Evolutionary conservation across 2,113 vertebrate species (phyloP).

Genomic region (Megaceryle maxima): DNA sequence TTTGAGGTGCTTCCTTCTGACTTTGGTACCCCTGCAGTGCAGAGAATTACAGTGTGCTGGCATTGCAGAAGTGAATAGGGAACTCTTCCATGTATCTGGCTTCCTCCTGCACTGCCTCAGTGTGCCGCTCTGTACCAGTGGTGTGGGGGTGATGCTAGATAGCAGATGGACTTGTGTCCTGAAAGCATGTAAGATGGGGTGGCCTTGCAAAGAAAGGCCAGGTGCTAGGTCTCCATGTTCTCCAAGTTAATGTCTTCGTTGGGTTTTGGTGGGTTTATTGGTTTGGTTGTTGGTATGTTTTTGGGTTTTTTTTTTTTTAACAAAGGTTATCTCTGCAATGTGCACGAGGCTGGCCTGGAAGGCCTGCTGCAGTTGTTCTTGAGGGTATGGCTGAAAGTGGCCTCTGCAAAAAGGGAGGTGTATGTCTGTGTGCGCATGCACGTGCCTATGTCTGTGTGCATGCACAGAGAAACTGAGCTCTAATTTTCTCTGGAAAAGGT

Average conservation of each 20-base stretch:
- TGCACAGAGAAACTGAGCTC: neutral
- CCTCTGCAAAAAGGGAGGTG: neutral
- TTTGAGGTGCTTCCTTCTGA: neutral
- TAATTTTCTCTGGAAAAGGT: neutral
- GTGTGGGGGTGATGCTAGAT: neutral
- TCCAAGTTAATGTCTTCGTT: neutral
- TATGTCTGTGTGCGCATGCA: accelerated
- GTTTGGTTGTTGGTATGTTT: neutral
- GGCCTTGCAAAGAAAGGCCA: neutral
- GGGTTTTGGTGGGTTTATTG: neutral
- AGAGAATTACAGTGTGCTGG: neutral
- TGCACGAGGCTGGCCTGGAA: neutral
- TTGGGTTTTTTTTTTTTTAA: neutral
- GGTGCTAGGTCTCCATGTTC: neutral
- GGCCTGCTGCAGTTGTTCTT: neutral
- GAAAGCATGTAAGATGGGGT: neutral
- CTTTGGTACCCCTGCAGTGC: neutral
- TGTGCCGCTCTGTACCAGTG: neutral
- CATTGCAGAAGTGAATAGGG: neutral
- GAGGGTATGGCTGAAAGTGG: neutral
- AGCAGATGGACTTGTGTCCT: neutral
- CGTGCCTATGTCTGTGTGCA: accelerated
- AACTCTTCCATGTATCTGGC: neutral
- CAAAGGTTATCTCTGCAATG: neutral
- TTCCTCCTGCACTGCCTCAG: neutral